Conservation (phyloP, 2,113 vertebrate genomes). For the Ia io region DNA sequence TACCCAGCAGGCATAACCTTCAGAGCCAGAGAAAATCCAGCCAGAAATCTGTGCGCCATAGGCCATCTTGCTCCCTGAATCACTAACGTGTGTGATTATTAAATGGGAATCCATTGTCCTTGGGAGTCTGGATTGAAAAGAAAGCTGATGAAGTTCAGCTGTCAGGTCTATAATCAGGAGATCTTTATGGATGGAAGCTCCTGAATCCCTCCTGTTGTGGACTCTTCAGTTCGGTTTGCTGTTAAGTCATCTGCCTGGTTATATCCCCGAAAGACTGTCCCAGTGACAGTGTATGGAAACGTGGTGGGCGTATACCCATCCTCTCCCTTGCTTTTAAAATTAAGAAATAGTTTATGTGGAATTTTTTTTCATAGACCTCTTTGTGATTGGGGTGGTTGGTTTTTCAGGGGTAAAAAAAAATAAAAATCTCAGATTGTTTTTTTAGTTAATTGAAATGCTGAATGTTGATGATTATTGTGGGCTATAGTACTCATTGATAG, state of each 20-base stretch:
- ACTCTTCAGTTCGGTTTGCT: not conserved
- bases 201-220: not conserved
- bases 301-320: not conserved
- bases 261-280: not conserved
- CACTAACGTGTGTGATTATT: conserved; percentile 23
- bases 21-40: conserved; percentile 16
- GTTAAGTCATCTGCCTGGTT: not conserved
- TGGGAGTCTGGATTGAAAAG: not conserved
- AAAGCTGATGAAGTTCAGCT: not conserved
- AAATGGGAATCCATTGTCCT: not conserved
- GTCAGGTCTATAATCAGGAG: not conserved
- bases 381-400: not conserved
- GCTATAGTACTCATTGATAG: not conserved
- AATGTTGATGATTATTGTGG: not conserved
- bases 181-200: not conserved
- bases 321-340: not conserved
- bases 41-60: conserved; percentile 22
- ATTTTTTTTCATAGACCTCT: not conserved
- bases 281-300: not conserved
- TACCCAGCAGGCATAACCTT: conserved; percentile 42
- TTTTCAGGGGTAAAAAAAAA: not conserved
- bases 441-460: not conserved
- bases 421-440: not conserved
- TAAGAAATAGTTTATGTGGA: not conserved
- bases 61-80: conserved; percentile 34